A percentile compares a stretch with the other conserved stretches of the same genome.
phyloP scores from a whole-genome alignment of 2,888 invertebrate genomes.

The Gryllus longicercus region DNA sequence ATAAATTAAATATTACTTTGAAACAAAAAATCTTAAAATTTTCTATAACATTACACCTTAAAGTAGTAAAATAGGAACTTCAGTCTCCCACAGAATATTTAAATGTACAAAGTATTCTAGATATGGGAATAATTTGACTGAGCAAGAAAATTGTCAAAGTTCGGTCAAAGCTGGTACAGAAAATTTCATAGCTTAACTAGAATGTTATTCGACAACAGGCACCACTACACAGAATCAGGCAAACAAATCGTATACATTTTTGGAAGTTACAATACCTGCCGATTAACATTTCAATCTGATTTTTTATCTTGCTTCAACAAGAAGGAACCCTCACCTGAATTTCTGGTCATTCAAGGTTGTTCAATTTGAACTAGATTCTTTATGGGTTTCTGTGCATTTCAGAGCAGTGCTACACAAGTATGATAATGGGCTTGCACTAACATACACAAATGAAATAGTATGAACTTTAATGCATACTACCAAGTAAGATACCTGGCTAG shows the following conservation, averaged over 20 bases:
- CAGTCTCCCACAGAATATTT: background rate
- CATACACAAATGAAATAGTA: too few species aligned
- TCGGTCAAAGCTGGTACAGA: background rate
- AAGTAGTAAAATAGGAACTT: slow-evolving; percentile 7
- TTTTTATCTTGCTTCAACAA: too few species aligned
- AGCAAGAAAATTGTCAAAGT: background rate
- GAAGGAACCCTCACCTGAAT: too few species aligned
- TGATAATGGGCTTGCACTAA: too few species aligned
- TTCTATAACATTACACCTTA: slow-evolving; percentile 11
- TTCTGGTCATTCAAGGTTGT: too few species aligned
- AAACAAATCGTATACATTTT: slow-evolving; percentile 10
- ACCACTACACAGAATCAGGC: background rate
- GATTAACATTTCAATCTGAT: too few species aligned
- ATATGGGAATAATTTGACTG: background rate
- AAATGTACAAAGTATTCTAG: background rate
- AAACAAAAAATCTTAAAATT: background rate
- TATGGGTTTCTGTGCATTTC: too few species aligned
- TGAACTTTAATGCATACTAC: too few species aligned
- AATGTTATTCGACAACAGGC: background rate
- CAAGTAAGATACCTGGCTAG: too few species aligned
- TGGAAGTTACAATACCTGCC: background rate
- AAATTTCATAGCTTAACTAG: background rate
- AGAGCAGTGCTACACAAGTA: too few species aligned
- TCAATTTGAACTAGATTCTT: too few species aligned
- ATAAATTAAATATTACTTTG: slow-evolving; percentile 17